Percentiles rank a stretch among this genome's conserved stretches.
phyloP scores from a whole-genome alignment of 2,113 vertebrate genomes.

The Malurus elegans region DNA sequence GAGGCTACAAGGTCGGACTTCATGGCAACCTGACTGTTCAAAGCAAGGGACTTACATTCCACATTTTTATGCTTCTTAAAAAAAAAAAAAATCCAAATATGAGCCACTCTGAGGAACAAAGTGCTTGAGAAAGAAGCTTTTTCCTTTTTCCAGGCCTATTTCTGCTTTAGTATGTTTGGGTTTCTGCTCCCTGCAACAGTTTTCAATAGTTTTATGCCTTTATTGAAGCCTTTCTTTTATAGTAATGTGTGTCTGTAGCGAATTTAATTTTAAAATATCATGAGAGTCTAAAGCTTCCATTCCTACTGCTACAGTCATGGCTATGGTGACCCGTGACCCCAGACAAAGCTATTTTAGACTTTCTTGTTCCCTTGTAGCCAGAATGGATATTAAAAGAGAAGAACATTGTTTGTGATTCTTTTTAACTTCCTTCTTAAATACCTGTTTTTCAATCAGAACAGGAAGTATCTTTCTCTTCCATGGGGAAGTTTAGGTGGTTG shows the following conservation, averaged over 20 bases:
- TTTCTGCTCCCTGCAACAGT: background rate
- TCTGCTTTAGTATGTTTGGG: background rate
- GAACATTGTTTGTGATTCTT: background rate
- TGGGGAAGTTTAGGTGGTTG: background rate
- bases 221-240: background rate
- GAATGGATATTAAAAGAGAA: background rate
- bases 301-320: background rate
- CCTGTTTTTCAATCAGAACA: background rate
- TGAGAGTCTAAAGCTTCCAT: background rate
- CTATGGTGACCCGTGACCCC: background rate
- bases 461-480: background rate
- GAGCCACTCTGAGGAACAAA: background rate
- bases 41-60: background rate
- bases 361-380: background rate
- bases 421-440: background rate
- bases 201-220: background rate
- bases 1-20: background rate
- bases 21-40: background rate
- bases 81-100: background rate
- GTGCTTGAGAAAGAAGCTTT: background rate
- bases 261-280: background rate
- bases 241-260: background rate
- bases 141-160: background rate
- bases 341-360: background rate
- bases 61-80: background rate